Percentiles rank a stretch among this genome's conserved stretches.
phyloP scores from a whole-genome alignment of 2,797 vertebrate genomes.

The Amblyopsis hoosieri region DNA sequence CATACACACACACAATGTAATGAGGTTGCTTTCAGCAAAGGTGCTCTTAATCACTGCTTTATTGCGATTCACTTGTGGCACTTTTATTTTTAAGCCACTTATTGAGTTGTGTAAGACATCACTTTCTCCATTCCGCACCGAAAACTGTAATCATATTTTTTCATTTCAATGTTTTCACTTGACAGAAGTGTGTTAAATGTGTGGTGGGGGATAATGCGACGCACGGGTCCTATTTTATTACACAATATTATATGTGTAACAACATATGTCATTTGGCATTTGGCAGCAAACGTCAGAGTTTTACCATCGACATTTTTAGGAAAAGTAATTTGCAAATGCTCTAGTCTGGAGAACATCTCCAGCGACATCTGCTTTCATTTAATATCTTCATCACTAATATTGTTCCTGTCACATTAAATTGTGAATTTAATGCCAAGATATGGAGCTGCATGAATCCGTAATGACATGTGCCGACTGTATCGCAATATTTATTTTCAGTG shows the following conservation, averaged over 20 bases:
- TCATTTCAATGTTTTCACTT: neutral
- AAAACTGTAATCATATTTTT: constrained; percentile 5
- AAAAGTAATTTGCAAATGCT: constrained; percentile 20
- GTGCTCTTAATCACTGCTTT: neutral
- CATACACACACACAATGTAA: constrained; percentile 1
- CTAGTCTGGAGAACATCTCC: neutral
- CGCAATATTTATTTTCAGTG: constrained; percentile 22
- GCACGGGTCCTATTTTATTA: neutral
- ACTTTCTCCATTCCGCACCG: neutral
- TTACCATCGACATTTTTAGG: too few species aligned
- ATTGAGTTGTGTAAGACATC: constrained; percentile 26
- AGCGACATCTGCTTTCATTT: constrained; percentile 50
- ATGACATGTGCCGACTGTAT: constrained; percentile 16
- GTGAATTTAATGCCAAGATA: constrained; percentile 31
- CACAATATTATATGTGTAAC: too few species aligned
- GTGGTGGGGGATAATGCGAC: neutral
- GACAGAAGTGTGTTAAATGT: neutral
- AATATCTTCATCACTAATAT: constrained; percentile 33
- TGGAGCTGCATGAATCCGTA: constrained; percentile 35
- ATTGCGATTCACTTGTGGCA: constrained; percentile 22
- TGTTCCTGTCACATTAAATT: constrained; percentile 42
- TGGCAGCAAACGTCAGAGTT: constrained; percentile 1
- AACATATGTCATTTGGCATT: neutral
- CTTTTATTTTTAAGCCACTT: constrained; percentile 1
- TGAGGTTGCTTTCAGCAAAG: neutral